Conservation (phyloP, 35 echinoderm and acorn worm species). For the Ptychodera flava region DNA sequence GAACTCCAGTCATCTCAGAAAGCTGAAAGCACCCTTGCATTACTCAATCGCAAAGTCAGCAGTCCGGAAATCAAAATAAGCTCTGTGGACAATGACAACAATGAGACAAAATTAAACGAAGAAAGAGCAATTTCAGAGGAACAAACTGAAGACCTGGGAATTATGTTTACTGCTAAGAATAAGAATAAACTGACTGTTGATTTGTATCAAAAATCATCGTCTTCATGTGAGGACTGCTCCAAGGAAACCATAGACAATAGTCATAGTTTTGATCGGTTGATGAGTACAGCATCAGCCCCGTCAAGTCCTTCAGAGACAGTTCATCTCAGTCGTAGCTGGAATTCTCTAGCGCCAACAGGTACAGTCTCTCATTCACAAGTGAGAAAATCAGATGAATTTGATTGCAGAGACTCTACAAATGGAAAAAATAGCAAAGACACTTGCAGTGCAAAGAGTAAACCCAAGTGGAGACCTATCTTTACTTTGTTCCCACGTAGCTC, state of each 20-base stretch:
- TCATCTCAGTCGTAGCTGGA: not conserved
- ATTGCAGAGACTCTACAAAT: not conserved
- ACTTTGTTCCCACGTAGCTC: not conserved
- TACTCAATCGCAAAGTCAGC: not conserved
- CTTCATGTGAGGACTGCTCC: not conserved
- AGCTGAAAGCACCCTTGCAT: not conserved
- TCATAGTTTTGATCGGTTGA: not conserved
- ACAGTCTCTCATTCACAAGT: not conserved
- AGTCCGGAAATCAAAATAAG: not conserved
- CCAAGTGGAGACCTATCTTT: not conserved
- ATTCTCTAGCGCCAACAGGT: not conserved
- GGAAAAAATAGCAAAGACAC: not conserved
- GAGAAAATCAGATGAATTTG: not conserved
- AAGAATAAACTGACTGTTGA: not conserved
- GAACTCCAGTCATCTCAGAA: not conserved
- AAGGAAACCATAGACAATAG: not conserved
- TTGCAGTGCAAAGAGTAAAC: not conserved
- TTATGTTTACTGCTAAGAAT: not conserved
- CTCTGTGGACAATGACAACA: not conserved
- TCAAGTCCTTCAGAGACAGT: not conserved
- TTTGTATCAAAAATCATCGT: not conserved
- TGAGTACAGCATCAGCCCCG: not conserved
- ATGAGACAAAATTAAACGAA: not conserved
- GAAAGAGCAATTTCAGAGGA: not conserved
- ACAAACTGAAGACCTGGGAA: not conserved